These are phyloP conservation scores for Vidua chalybeata DNA, from an alignment of 2,113 vertebrate genomes.

Conservation along the genomic window DNA sequence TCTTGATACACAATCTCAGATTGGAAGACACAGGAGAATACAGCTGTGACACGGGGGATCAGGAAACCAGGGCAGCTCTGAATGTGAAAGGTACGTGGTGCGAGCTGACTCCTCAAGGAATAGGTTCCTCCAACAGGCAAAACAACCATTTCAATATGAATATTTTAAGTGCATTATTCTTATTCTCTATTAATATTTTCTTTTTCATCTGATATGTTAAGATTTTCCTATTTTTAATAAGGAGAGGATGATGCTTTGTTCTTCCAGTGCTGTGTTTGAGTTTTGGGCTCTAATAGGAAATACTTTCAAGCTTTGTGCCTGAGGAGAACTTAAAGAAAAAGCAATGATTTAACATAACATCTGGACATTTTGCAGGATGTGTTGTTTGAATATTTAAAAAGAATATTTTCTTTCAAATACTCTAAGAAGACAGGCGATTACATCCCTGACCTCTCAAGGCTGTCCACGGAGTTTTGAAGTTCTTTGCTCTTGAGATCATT, in stretches of 20 bases:
- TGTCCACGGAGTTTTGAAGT: background rate
- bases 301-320: background rate
- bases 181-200: background rate
- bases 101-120: background rate
- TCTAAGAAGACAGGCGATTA: background rate
- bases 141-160: background rate
- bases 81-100: constrained; percentile 64
- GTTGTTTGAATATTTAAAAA: background rate
- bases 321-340: background rate
- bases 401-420: background rate
- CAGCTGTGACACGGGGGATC: constrained; percentile 74
- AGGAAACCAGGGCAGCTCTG: constrained; percentile 61
- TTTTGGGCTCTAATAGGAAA: background rate
- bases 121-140: background rate
- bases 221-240: background rate
- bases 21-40: constrained; percentile 80
- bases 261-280: background rate
- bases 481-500: background rate
- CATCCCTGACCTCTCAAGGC: background rate
- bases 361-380: background rate
- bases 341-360: background rate
- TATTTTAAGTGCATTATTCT: background rate
- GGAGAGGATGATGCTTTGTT: background rate
- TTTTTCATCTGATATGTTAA: background rate
- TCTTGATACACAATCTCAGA: constrained; percentile 63